Percentiles rank a stretch among this genome's conserved stretches.
phyloP scores from a whole-genome alignment of 2,888 invertebrate species.

The Habroteleia sp. region DNA sequence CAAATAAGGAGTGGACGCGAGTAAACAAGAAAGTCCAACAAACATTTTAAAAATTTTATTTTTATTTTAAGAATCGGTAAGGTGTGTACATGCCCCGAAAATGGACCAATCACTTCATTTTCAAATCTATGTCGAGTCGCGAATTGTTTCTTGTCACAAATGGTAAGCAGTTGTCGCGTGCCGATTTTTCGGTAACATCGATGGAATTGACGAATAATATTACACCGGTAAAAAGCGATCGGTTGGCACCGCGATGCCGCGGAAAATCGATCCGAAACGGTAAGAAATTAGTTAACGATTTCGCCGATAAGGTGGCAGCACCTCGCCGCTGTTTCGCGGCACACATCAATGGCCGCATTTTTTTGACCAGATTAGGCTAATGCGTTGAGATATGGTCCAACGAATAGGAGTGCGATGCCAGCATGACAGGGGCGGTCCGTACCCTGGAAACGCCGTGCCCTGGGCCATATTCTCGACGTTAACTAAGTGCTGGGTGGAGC shows the following conservation, averaged over 20 bases:
- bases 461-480: slow-evolving; percentile 81
- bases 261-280: slow-evolving; percentile 76
- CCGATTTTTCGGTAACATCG: slow-evolving; percentile 19
- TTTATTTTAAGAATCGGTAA: too few relatives aligned
- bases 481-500: slow-evolving; percentile 83
- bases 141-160: too few relatives aligned
- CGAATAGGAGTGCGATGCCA: slow-evolving; percentile 81
- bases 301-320: slow-evolving; percentile 77
- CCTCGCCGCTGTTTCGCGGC: slow-evolving; percentile 75
- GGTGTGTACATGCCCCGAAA: too few relatives aligned
- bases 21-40: too few relatives aligned
- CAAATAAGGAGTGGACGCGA: too few relatives aligned
- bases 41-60: too few relatives aligned
- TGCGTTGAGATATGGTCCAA: slow-evolving; percentile 81
- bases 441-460: slow-evolving; percentile 85
- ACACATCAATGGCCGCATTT: slow-evolving; percentile 79
- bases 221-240: slow-evolving; percentile 30
- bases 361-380: slow-evolving; percentile 78
- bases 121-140: too few relatives aligned
- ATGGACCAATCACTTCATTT: too few relatives aligned
- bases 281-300: slow-evolving; percentile 71
- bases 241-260: slow-evolving; percentile 63
- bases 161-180: too few relatives aligned
- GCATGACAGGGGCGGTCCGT: slow-evolving; percentile 82
- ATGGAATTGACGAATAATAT: slow-evolving; percentile 28